Conservation (phyloP, 2,888 invertebrate genomes). For the Ormyrus pomaceus region DNA sequence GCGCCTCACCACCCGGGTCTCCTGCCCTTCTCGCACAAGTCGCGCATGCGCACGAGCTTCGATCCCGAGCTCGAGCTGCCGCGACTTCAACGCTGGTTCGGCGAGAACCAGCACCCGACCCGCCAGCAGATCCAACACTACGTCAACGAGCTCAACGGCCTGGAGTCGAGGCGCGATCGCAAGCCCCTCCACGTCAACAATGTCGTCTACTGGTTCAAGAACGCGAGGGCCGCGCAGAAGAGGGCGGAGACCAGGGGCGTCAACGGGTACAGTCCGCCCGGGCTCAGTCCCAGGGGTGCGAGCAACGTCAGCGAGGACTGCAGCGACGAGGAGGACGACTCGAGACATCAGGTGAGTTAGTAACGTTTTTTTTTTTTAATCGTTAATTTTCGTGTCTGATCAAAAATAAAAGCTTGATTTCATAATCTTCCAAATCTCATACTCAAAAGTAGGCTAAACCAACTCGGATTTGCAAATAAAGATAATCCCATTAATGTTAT, state of each 20-base stretch:
- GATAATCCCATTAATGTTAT: too few species aligned
- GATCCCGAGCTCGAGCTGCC: conserved; percentile 98
- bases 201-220: conserved; percentile 98
- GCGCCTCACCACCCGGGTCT: conserved; percentile 81
- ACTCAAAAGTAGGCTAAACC: too few species aligned
- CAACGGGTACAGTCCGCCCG: conserved; percentile 75
- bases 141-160: conserved; percentile 93
- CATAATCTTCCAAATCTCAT: too few species aligned
- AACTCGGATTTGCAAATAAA: too few species aligned
- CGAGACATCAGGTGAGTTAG: conserved; percentile 72
- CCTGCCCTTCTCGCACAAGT: conserved; percentile 83
- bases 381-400: too few species aligned
- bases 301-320: conserved; percentile 75
- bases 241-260: conserved; percentile 83
- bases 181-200: conserved; percentile 97
- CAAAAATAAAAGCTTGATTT: too few species aligned
- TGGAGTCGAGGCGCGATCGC: conserved; percentile 93
- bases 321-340: conserved; percentile 77
- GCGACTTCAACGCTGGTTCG: conserved; percentile 97
- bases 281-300: conserved; percentile 73
- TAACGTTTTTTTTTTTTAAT: background rate
- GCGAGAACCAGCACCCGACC: conserved; percentile 97
- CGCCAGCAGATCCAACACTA: conserved; percentile 97
- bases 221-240: conserved; percentile 96
- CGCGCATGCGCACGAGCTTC: conserved; percentile 96